A percentile compares a stretch with the other conserved stretches of the same genome.
Evolutionary conservation across 2,797 vertebrate genomes (phyloP).

Genomic region (Phoebastria nigripes): DNA sequence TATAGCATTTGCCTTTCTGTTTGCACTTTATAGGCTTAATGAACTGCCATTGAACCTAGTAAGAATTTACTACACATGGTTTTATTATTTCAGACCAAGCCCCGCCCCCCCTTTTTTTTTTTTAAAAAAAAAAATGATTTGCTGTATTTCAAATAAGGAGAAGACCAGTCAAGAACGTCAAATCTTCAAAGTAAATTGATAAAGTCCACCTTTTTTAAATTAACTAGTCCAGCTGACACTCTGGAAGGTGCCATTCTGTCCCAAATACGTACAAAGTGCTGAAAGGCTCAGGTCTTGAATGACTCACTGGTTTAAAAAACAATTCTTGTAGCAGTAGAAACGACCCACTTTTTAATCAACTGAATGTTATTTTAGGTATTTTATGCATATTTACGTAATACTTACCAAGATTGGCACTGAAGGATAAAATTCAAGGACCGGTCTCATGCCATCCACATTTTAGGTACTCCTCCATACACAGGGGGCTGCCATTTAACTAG

Average conservation of each 20-base stretch:
- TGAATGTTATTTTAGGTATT: constrained; percentile 54
- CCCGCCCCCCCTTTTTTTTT: not conserved
- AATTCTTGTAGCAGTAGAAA: constrained; percentile 40
- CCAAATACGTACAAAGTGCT: not conserved
- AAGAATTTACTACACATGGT: not conserved
- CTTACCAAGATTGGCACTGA: not conserved
- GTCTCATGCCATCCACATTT: not conserved
- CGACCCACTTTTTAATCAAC: constrained; percentile 50
- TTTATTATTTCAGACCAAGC: not conserved
- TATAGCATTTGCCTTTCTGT: not conserved
- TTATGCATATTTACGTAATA: constrained; percentile 49
- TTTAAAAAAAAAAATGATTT: not conserved
- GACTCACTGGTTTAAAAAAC: constrained; percentile 60
- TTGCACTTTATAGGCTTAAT: not conserved
- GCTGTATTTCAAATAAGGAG: not conserved
- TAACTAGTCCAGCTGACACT: not conserved
- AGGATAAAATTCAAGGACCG: constrained; percentile 45
- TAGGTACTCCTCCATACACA: not conserved
- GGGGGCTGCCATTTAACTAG: not conserved
- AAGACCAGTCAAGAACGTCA: not conserved
- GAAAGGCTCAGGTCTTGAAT: not conserved
- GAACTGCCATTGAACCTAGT: not conserved
- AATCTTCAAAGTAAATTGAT: not conserved
- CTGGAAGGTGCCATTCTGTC: not conserved
- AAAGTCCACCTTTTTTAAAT: not conserved